These are phyloP conservation scores for Taenaris catops DNA, from an alignment of 2,888 invertebrate genomes.

Conservation along the genomic window DNA sequence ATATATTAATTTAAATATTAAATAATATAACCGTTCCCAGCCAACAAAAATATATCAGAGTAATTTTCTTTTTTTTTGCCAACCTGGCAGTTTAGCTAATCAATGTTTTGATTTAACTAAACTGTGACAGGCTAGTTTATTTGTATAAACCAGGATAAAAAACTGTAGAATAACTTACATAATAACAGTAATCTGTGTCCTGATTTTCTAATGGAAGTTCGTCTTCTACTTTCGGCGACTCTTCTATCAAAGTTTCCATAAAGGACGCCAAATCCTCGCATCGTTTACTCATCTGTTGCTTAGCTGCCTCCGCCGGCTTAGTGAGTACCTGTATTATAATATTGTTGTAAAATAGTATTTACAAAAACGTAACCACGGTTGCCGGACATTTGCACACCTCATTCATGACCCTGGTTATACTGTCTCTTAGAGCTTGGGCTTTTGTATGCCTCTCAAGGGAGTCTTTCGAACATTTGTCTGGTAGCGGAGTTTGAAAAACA, in stretches of 20 bases:
- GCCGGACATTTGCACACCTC: too few relatives aligned
- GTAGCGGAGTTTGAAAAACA: conserved; percentile 80
- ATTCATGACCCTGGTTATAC: conserved; percentile 83
- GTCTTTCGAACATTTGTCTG: conserved; percentile 45
- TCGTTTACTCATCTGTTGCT: conserved; percentile 83
- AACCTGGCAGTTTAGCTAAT: too few relatives aligned
- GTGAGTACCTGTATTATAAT: conserved; percentile 67
- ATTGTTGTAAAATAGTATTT: too few relatives aligned
- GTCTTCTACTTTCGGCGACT: conserved; percentile 79
- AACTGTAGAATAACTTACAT: conserved; percentile 81
- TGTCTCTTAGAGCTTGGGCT: conserved; percentile 81
- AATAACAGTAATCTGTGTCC: conserved; percentile 81
- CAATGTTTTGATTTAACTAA: too few relatives aligned
- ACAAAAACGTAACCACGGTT: too few relatives aligned
- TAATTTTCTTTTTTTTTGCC: too few relatives aligned
- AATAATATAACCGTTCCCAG: too few relatives aligned
- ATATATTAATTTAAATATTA: too few relatives aligned
- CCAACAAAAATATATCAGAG: too few relatives aligned
- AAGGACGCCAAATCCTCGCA: conserved; percentile 86
- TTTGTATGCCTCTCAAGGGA: conserved; percentile 82
- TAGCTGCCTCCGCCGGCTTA: conserved; percentile 77
- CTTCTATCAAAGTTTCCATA: conserved; percentile 87
- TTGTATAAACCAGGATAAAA: too few relatives aligned
- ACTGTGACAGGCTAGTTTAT: too few relatives aligned
- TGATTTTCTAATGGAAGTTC: conserved; percentile 79